A percentile compares a stretch with the other conserved stretches of the same genome.
These are phyloP conservation scores for Zenarchopterus dispar DNA, from an alignment of 2,797 vertebrate species.

Conservation along the genomic window DNA sequence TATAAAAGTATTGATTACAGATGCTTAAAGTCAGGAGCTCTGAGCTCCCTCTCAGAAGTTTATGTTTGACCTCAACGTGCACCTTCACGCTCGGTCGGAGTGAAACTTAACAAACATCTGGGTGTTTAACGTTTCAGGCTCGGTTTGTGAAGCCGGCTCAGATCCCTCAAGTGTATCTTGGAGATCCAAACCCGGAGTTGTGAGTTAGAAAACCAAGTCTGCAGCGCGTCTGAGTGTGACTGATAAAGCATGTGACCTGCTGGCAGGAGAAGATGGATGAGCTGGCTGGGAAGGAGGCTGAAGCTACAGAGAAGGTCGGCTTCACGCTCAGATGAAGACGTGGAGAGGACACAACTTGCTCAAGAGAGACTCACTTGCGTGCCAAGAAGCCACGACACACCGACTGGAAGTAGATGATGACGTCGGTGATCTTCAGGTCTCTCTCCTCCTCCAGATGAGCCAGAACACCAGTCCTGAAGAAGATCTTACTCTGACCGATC, in stretches of 20 bases:
- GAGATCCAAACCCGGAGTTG: not conserved
- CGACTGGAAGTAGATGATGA: slow-evolving; percentile 98
- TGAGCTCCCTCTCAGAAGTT: too few relatives aligned
- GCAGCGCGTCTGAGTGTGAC: not conserved
- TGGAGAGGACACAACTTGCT: too few relatives aligned
- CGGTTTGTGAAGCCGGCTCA: not conserved
- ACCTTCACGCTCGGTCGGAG: not conserved
- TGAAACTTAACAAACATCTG: not conserved
- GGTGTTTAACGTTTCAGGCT: slow-evolving; percentile 3
- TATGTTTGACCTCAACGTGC: too few relatives aligned
- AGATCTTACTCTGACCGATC: slow-evolving; percentile 99
- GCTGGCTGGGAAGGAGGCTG: too few relatives aligned
- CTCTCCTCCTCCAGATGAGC: slow-evolving; percentile 96
- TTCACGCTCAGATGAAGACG: not conserved
- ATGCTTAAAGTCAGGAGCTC: too few relatives aligned
- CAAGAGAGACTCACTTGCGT: slow-evolving; percentile 94
- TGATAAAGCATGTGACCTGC: slow-evolving; percentile 4
- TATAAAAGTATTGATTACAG: too few relatives aligned
- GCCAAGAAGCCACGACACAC: slow-evolving; percentile 95
- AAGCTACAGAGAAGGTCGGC: not conserved
- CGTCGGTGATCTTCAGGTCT: slow-evolving; percentile 97
- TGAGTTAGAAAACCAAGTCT: not conserved
- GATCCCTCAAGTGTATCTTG: not conserved
- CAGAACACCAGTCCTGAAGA: slow-evolving; percentile 96
- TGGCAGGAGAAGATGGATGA: not conserved